phyloP scores from a whole-genome alignment of 2,113 vertebrate species.

The Vanacampus margaritifer region DNA sequence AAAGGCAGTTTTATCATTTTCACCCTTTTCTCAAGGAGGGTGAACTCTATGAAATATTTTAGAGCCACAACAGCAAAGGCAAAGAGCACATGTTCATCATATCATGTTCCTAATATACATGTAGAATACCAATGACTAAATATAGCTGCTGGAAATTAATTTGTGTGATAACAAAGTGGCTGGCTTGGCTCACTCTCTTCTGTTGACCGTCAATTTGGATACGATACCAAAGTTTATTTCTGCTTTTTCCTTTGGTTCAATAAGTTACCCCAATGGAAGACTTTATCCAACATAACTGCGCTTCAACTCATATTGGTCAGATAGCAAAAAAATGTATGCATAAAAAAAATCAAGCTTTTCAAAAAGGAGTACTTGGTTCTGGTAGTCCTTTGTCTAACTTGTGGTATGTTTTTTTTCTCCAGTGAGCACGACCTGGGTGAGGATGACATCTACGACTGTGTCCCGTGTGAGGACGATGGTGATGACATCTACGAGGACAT shows the following conservation, averaged over 20 bases:
- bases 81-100: background rate
- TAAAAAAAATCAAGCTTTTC: background rate
- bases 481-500: conserved; percentile 99
- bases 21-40: conserved; percentile 8
- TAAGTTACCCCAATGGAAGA: conserved; percentile 11
- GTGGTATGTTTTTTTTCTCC: conserved; percentile 12
- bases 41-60: conserved; percentile 1
- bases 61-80: background rate
- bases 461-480: conserved; percentile 92
- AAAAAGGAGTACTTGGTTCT: background rate
- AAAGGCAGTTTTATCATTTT: conserved; percentile 13
- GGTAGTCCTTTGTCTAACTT: conserved; percentile 5
- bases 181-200: background rate
- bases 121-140: background rate
- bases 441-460: conserved; percentile 95
- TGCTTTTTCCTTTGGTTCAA: background rate
- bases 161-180: background rate
- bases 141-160: conserved; percentile 1
- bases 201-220: background rate
- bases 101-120: background rate
- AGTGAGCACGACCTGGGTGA: conserved; percentile 96
- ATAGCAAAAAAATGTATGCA: conserved; percentile 35
- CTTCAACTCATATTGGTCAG: conserved; percentile 64
- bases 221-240: background rate
- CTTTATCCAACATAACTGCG: conserved; percentile 38